Base-by-base conservation (phyloP, 2,113 vertebrate genomes). In the Eptesicus fuscus region DNA sequence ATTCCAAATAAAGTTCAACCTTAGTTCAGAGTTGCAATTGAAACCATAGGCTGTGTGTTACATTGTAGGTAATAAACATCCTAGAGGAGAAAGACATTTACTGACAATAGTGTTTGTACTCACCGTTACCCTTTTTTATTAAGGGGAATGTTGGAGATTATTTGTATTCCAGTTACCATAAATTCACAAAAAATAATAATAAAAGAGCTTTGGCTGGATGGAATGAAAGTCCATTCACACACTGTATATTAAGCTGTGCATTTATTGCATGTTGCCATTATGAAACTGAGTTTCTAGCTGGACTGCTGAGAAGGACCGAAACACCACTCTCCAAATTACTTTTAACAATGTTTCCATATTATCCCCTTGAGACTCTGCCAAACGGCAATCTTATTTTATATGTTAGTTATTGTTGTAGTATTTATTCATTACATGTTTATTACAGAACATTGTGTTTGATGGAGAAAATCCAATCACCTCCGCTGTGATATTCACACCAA, bases 321-420 rank as follows among this genome's bases (percentile, higher is more conserved):
- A 18, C 56, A 28, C 23, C 65, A 17, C 9, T 23, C 40, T 82
- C 32, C 18, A 40, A 87, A 42, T 86, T 83, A 44, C n/a, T 56
- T 93, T 92, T 82, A 91, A 92, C 3, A 51, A n/a, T 23, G 30
- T 85, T 92, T 91, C 59, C 37, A 32, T 74, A 83, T 71, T 53
- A 91, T 56, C 17, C 32, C 53, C 51, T 90, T 85, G 56, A 84
- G 51, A 14, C 23, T 86, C 40, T 89, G 37, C 40, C 18, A 78
- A 78, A 32, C 25, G 23, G 40, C 20, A 70, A 11, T 65, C 14
- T 78, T 73, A 77, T 93, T 93, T 93, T 79, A 80, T 7, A 70
- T 32, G 32, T 80, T 87, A 76, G 42, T 53, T 77, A 28, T 42
- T 77, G 13, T 70, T 67, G 16, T 78, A n/a, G 14, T 44, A 42